Conservation (phyloP, 1,140 invertebrate genomes). For the Fopius arisanus region DNA sequence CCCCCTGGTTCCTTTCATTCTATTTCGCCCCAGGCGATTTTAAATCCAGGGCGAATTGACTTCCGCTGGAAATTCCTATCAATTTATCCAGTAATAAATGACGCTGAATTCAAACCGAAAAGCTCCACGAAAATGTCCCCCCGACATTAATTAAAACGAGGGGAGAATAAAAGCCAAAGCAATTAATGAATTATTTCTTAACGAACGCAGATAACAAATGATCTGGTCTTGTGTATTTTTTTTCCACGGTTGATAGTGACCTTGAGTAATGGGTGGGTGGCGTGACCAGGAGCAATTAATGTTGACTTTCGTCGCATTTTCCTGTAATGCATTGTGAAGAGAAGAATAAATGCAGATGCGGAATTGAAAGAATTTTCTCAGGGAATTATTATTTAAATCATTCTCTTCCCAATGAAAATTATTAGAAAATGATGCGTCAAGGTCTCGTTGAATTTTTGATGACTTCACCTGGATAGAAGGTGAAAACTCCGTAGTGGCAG, state of each 20-base stretch:
- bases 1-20: not conserved
- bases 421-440: too few species aligned
- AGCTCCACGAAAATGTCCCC: not conserved
- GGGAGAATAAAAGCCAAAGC: not conserved
- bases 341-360: too few species aligned
- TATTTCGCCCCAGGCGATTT: constrained; percentile 11
- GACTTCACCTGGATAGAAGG: too few species aligned
- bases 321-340: not conserved
- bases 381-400: too few species aligned
- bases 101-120: not conserved
- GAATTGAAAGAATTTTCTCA: too few species aligned
- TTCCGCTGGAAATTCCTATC: constrained; percentile 3
- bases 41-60: not conserved
- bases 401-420: too few species aligned
- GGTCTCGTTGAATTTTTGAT: too few species aligned
- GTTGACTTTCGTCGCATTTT: not conserved
- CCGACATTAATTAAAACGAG: not conserved
- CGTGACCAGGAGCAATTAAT: not conserved
- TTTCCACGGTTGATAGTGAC: not conserved
- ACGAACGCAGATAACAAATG: not conserved
- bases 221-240: not conserved
- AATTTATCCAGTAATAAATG: not conserved
- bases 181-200: not conserved
- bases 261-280: not conserved
- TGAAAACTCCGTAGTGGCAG: not conserved